Base-by-base conservation (phyloP, 2,113 vertebrate species). In the Calcarius ornatus region DNA sequence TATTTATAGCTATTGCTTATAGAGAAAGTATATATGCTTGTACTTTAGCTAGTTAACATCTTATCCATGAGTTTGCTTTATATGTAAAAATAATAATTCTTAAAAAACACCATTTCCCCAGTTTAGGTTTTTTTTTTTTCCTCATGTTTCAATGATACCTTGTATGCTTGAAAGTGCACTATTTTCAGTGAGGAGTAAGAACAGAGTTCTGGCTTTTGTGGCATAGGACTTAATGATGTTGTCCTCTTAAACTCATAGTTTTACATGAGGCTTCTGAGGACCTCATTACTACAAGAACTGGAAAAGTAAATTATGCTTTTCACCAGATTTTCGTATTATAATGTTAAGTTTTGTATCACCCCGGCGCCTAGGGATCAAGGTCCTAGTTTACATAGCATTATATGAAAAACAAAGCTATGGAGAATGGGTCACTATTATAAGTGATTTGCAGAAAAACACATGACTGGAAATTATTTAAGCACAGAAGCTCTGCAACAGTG, bases 101-200 rank as follows among this genome's bases (percentile, higher is more conserved):
- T 7, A 4, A 65, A 82, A 48, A 15, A 3, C 6, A 57, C 1
- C 0, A 11, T 45, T 79, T 87, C 15, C 4, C 4, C 3, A 7
- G 5, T 9, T 83, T 12, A 23, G 19, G 17, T 47, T 43, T 19
- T 12, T 47, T 47, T 45, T 31, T 70, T 71, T 71, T 23, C 7
- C 11, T 57, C 12, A 83, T 12, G 3, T 65, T 89, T 7, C 28
- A 61, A 2, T 51, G 19, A 48, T 43, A 11, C 64, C 14, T 33
- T 77, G 6, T n/a, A 25, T 65, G 4, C 31, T 73, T 91, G 11
- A 38, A 27, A 33, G 7, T 20, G n/a, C 9, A 23, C 3, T 48
- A 7, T 42, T 90, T 81, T 15, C 14, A 35, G 17, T 30, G 30
- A 77, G 11, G 9, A 9, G 6, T 17, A 63, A 13, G 20, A 82